Conservation (phyloP, 2,113 vertebrate species). For the Pheucticus melanocephalus region DNA sequence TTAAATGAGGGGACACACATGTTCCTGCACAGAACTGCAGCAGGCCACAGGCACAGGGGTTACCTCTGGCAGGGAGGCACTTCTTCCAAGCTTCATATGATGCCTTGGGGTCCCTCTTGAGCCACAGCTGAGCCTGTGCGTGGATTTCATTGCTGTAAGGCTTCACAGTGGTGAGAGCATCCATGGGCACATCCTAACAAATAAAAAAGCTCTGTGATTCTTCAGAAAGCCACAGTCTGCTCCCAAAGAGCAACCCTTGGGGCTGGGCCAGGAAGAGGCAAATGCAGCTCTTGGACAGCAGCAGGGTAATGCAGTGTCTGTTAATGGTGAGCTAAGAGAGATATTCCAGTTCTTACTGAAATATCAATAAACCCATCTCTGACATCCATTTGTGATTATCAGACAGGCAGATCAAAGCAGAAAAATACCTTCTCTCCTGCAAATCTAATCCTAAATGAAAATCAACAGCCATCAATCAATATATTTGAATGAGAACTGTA, state of each 20-base stretch:
- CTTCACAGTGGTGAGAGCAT: slow-evolving; percentile 93
- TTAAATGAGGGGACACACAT: background rate
- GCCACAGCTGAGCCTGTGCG: slow-evolving; percentile 96
- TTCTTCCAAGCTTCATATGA: slow-evolving; percentile 98
- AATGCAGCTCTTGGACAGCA: background rate
- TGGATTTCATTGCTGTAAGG: slow-evolving; percentile 99
- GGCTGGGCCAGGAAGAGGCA: background rate
- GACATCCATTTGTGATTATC: background rate
- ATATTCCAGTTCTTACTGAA: background rate
- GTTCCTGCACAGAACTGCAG: background rate
- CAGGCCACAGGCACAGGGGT: background rate
- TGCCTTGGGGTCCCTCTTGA: slow-evolving; percentile 96
- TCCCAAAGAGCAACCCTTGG: background rate
- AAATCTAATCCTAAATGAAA: background rate
- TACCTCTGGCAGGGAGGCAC: slow-evolving; percentile 94
- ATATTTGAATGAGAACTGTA: background rate
- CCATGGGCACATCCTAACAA: slow-evolving; percentile 87
- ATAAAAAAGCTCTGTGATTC: background rate
- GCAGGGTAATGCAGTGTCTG: background rate
- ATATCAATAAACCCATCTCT: background rate
- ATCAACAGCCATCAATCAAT: background rate
- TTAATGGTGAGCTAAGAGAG: background rate
- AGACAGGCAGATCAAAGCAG: background rate
- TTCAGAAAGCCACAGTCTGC: background rate
- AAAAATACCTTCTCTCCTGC: background rate